These are phyloP conservation scores for Ailuropoda melanoleuca DNA, from an alignment of 2,113 vertebrate species.

Conservation along the genomic window DNA sequence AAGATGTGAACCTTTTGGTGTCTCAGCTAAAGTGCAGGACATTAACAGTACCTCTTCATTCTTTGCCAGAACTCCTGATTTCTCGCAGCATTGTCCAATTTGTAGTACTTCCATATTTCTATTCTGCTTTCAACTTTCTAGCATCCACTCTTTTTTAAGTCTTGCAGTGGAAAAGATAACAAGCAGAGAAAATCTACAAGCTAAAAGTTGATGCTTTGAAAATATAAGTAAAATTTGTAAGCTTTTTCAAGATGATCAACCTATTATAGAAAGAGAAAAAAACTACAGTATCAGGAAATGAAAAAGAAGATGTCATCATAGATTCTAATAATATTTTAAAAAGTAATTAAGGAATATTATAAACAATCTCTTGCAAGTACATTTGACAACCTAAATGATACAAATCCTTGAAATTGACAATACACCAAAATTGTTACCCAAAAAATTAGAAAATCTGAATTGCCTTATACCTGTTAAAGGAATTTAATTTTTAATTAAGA, in stretches of 20 bases:
- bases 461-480: neutral
- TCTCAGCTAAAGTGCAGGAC: neutral
- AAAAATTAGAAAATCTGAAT: neutral
- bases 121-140: neutral
- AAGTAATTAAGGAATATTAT: neutral
- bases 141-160: neutral
- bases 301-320: neutral
- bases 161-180: neutral
- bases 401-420: neutral
- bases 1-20: neutral
- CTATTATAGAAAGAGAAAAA: neutral
- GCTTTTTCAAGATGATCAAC: neutral
- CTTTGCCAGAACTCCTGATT: neutral
- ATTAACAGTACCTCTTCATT: neutral
- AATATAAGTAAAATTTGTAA: constrained; percentile 4
- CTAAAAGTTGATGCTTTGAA: neutral
- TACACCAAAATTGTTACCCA: neutral
- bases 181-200: neutral
- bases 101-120: neutral
- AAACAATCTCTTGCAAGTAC: neutral
- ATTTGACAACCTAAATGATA: neutral
- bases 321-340: neutral
- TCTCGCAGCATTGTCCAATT: neutral
- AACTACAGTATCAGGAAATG: neutral
- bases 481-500: neutral